Evolutionary conservation across 2,797 vertebrate genomes (phyloP), one percentile per base, ranked within the genome.

Genomic region (Buphagus erythrorhynchus): DNA sequence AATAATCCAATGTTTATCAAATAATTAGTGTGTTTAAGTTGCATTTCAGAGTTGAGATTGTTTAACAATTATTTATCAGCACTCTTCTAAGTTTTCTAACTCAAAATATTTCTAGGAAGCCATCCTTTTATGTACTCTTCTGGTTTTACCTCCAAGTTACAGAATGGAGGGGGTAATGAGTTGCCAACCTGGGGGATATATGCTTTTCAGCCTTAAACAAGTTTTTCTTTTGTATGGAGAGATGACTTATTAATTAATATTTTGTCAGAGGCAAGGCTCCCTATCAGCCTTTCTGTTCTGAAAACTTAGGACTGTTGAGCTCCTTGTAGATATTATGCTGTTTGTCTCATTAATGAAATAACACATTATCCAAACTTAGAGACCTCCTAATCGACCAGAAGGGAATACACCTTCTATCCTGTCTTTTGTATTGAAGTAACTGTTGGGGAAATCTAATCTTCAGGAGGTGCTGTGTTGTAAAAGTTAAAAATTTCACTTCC

Each of bases 261-360:
- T 48, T 72, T 45, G 10, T 42, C 26, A 65, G 40, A 75, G 29
- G 13, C 25, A 82, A 68, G 13, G 35, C 35, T 59, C 21, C 10
- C 4, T 71, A 31, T 48, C 45, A 67, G 5, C 6, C 5, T 72
- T 59, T 75, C 35, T 61, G 15, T 73, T 42, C 46, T 68, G 31
- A 83, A 79, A 78, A 52, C 5, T 16, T 55, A 8, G 3, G 8
- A 52, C 42, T 72, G n/a, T 61, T 0, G 0, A 52, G 21, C 15
- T 87, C 10, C n/a, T 49, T 69, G 58, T 57, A 43, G n/a, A 49
- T 69, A 28, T 7, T 48, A 7, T 19, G 10, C 4, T 52, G 18
- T 58, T 78, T 74, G 36, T 8, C 13, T 86, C 57, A 21, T 46
- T 51, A 57, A 13, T 71, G 51, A 54, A 83, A 57, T 40, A n/a